Evolutionary conservation across 2,888 invertebrate species (phyloP), one percentile per base, ranked within the genome.

Genomic region (Taenaris catops): DNA sequence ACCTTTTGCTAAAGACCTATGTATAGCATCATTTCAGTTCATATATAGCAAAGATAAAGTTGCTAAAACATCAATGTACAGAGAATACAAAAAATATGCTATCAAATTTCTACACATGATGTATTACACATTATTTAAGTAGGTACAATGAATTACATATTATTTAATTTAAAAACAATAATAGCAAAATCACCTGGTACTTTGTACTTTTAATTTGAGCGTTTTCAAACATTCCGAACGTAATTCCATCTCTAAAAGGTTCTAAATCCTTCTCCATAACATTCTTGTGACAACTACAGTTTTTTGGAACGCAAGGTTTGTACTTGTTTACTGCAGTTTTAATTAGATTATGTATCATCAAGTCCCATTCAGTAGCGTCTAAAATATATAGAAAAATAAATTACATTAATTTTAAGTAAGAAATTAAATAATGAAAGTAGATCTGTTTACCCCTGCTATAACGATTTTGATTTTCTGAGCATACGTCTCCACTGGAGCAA

Each of bases 241-340:
- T 90, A 38, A 97, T 94, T 23, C 96, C 96, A 52, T 88, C 75
- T 48, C 87, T 75, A 70, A 94, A 97, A 3, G 90, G 87, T 32
- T 71, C 71, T 34, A 97, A 81, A 68, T 97, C 96, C 11, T 87
- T 72, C 5, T 87, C 68, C 34, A 96, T 91, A 3, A 93, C 90
- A 51, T 84, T 63, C 34, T 69, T 66, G 59, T 91, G 89, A 58
- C 94, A 94, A 28, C 80, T 87, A 62, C 94, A 93, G 46, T 90
- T 90, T 25, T 50, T 63, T 10, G 54, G 63, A 29, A 86, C 69
- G 63, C 93, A 94, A 4, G 90, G 88, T 35, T 61, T 53, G 57
- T 91, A 91, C 3, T 72, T 56, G 8, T 69, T 58, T 28, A 83
- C 44, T 1, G 92, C 90, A 7, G 69, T 51, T 28, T 83, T 58